These are phyloP conservation scores for Labeo rohita DNA, from an alignment of 2,113 vertebrate genomes.

Conservation along the genomic window DNA sequence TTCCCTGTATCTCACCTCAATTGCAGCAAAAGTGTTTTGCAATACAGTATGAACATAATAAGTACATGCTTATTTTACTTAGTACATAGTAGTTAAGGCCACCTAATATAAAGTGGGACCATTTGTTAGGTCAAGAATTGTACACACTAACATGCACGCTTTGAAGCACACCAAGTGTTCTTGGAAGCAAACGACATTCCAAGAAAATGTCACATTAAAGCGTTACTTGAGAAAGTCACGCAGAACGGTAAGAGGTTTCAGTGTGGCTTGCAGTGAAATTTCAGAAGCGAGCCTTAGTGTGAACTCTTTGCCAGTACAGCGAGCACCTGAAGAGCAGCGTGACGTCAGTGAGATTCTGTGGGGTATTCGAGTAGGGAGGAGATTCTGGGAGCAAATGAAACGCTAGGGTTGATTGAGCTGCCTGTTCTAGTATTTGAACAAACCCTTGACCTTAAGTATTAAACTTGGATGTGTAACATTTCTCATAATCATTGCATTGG, in stretches of 20 bases:
- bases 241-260: constrained; percentile 1
- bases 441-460: background rate
- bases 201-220: constrained; percentile 16
- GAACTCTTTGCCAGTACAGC: background rate
- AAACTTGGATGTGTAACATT: background rate
- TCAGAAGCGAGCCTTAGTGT: constrained; percentile 18
- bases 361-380: background rate
- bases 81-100: no score
- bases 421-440: background rate
- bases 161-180: background rate
- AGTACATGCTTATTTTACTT: no score
- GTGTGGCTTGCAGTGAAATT: constrained; percentile 14
- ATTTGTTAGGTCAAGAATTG: background rate
- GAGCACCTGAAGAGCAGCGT: constrained; percentile 15
- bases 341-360: constrained; percentile 2
- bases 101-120: no score
- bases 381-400: background rate
- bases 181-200: background rate
- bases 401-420: background rate
- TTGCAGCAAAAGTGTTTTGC: no score
- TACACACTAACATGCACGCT: background rate
- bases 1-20: no score
- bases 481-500: constrained; percentile 51
- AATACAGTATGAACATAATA: no score
- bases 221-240: constrained; percentile 34